phyloP scores from a whole-genome alignment of 2,888 invertebrate species.

The Acronicta psi region DNA sequence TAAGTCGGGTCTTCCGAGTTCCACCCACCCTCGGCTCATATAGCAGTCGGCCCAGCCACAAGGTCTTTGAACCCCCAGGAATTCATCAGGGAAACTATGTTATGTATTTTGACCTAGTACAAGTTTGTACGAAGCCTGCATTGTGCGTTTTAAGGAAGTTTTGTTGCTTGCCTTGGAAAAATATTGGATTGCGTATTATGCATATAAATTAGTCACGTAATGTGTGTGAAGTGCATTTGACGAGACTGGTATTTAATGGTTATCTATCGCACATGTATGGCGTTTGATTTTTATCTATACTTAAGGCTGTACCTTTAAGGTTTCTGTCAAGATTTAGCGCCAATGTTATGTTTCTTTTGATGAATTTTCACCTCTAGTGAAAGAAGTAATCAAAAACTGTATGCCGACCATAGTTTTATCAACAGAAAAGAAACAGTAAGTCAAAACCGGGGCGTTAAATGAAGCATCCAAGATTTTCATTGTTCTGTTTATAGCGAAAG shows the following conservation, averaged over 20 bases:
- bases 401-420: neutral
- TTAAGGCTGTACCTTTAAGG: too few relatives aligned
- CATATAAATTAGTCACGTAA: slow-evolving; percentile 24
- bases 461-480: slow-evolving; percentile 41
- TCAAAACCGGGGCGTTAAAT: slow-evolving; percentile 22
- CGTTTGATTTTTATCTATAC: slow-evolving; percentile 5
- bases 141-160: slow-evolving; percentile 33
- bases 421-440: neutral
- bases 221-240: slow-evolving; percentile 11
- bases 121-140: slow-evolving; percentile 17
- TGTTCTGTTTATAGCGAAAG: slow-evolving; percentile 47
- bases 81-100: slow-evolving; percentile 34
- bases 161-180: slow-evolving; percentile 30
- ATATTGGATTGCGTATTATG: slow-evolving; percentile 34
- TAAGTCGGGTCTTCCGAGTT: slow-evolving; percentile 29
- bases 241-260: slow-evolving; percentile 12
- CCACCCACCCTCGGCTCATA: slow-evolving; percentile 40
- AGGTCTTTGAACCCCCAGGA: slow-evolving; percentile 49
- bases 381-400: neutral
- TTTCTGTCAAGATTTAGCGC: neutral
- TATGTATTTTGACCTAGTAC: slow-evolving; percentile 16
- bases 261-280: slow-evolving; percentile 5
- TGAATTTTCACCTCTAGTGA: too few relatives aligned
- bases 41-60: slow-evolving; percentile 30
- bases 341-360: neutral